Evolutionary conservation across 2,797 vertebrate genomes (phyloP).

Genomic region (Myotis daubentonii): DNA sequence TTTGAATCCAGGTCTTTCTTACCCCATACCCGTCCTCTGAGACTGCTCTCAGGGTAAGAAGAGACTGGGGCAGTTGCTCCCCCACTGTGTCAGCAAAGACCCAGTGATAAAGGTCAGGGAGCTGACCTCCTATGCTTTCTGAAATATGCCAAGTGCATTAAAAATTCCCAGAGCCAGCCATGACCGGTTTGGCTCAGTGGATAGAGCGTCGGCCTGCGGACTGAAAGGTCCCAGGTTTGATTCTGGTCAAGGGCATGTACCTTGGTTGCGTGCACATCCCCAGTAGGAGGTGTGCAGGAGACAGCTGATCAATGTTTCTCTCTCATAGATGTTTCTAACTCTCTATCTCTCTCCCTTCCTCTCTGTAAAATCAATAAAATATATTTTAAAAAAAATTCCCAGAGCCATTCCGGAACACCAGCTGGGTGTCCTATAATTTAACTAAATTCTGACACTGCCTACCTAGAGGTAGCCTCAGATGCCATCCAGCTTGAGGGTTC

Average conservation of each 20-base stretch:
- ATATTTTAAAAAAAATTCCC: not conserved
- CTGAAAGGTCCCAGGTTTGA: no score
- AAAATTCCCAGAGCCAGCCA: not conserved
- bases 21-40: not conserved
- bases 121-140: not conserved
- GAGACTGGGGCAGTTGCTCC: accelerated
- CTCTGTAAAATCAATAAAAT: no score
- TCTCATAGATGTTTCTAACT: no score
- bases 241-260: no score
- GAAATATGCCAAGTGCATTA: not conserved
- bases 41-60: not conserved
- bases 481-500: not conserved
- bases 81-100: not conserved
- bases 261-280: no score
- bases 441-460: not conserved
- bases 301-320: no score
- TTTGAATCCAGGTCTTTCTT: not conserved
- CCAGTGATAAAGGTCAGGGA: not conserved
- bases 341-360: no score
- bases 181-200: no score
- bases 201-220: no score
- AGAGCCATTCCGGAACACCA: not conserved
- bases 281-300: no score
- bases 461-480: not conserved
- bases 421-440: not conserved